Evolutionary conservation across 2,113 vertebrate genomes (phyloP).

Genomic region (Caretta caretta): DNA sequence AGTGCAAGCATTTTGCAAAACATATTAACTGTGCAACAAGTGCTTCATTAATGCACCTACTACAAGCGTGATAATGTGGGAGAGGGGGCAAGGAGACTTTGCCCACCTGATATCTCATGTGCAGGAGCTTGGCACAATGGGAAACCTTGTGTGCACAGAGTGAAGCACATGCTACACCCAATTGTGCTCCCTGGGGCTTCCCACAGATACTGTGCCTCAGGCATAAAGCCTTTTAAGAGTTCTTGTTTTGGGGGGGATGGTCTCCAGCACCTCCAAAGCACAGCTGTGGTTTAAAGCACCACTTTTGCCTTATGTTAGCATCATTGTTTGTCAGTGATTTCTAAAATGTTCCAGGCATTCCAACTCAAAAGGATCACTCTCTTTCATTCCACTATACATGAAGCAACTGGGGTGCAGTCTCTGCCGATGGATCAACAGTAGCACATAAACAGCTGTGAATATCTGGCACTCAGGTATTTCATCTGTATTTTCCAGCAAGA

Average conservation of each 20-base stretch:
- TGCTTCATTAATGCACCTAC: background rate
- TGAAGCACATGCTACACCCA: background rate
- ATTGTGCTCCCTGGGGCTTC: background rate
- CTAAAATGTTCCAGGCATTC: slow-evolving; percentile 22
- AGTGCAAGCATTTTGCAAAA: background rate
- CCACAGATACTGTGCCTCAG: background rate
- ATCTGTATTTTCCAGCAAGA: background rate
- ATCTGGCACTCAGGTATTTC: background rate
- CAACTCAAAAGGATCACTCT: background rate
- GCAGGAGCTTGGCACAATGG: background rate
- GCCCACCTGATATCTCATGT: background rate
- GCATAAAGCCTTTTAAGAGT: background rate
- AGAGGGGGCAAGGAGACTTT: background rate
- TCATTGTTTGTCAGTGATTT: slow-evolving; percentile 9
- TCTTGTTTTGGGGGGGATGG: background rate
- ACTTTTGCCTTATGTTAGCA: background rate
- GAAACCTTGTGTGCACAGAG: background rate
- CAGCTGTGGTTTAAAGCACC: background rate
- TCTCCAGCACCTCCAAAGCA: background rate
- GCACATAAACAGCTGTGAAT: background rate
- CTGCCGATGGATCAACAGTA: slow-evolving; percentile 14
- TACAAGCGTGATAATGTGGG: background rate
- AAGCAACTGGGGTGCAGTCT: background rate
- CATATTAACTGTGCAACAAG: background rate
- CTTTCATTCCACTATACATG: background rate